Percentiles rank a stretch among this genome's conserved stretches.
Conservation (phyloP, 2,797 vertebrate genomes). For the Enteromius viviparus region DNA sequence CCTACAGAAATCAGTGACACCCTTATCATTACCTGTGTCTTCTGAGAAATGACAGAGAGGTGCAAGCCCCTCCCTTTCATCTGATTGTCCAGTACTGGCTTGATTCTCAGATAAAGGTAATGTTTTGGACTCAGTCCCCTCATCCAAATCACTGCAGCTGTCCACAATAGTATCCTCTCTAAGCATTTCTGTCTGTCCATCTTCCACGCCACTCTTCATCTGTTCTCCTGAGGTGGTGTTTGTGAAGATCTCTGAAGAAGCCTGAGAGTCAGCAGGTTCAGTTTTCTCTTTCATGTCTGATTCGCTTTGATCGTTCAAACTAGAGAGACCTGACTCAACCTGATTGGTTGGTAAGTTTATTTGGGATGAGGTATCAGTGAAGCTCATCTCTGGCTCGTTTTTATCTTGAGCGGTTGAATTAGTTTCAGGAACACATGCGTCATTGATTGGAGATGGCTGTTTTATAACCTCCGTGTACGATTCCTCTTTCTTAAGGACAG, state of each 20-base stretch:
- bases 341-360: neutral
- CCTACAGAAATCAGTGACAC: neutral
- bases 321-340: neutral
- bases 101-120: neutral
- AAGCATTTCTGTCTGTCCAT: neutral
- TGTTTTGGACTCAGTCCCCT: slow-evolving; percentile 5
- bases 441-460: neutral
- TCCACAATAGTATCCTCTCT: neutral
- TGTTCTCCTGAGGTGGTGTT: neutral
- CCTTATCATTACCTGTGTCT: slow-evolving; percentile 25
- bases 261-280: neutral
- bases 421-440: neutral
- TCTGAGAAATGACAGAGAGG: neutral
- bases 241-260: neutral
- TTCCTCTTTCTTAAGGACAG: neutral
- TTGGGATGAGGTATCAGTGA: neutral
- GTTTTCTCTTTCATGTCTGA: neutral
- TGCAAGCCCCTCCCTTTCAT: neutral
- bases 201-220: neutral
- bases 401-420: slow-evolving; percentile 1
- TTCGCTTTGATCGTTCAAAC: neutral
- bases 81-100: neutral
- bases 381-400: neutral
- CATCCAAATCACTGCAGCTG: neutral
- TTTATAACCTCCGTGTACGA: neutral